Conservation (phyloP, 2,113 vertebrate species). For the Telmatochromis sp. region DNA sequence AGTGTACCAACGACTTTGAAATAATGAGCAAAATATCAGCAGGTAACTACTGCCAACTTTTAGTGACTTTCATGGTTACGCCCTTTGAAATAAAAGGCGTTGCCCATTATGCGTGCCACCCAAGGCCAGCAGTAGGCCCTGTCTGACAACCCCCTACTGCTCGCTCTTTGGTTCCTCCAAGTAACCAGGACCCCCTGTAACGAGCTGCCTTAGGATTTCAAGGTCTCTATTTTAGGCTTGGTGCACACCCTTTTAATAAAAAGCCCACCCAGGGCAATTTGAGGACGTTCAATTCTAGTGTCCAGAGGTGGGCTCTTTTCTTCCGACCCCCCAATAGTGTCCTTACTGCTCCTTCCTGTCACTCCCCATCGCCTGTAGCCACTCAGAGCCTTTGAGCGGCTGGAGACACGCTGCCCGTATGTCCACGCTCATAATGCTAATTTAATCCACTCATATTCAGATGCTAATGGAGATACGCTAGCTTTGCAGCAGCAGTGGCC, state of each 20-base stretch:
- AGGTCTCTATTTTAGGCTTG: slow-evolving; percentile 19
- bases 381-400: slow-evolving; percentile 5
- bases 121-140: slow-evolving; percentile 9
- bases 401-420: slow-evolving; percentile 46
- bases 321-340: slow-evolving; percentile 3
- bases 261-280: slow-evolving; percentile 33
- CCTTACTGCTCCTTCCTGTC: slow-evolving; percentile 17
- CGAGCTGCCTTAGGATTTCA: background rate
- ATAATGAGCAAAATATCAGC: slow-evolving; percentile 58
- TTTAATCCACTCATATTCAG: slow-evolving; percentile 66
- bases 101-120: slow-evolving; percentile 20
- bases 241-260: background rate
- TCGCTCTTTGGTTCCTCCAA: slow-evolving; percentile 3
- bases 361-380: background rate
- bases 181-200: slow-evolving; percentile 26
- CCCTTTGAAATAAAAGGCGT: slow-evolving; percentile 28
- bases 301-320: background rate
- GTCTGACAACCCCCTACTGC: slow-evolving; percentile 46
- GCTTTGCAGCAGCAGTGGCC: slow-evolving; percentile 8
- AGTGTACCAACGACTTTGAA: slow-evolving; percentile 31
- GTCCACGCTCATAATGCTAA: slow-evolving; percentile 49
- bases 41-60: slow-evolving; percentile 29
- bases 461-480: slow-evolving; percentile 54
- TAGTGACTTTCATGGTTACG: slow-evolving; percentile 31
- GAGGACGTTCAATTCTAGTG: background rate